A percentile compares a stretch with the other conserved stretches of the same genome.
Conservation (phyloP, 1,140 invertebrate genomes). For the Eriocheir sinensis region DNA sequence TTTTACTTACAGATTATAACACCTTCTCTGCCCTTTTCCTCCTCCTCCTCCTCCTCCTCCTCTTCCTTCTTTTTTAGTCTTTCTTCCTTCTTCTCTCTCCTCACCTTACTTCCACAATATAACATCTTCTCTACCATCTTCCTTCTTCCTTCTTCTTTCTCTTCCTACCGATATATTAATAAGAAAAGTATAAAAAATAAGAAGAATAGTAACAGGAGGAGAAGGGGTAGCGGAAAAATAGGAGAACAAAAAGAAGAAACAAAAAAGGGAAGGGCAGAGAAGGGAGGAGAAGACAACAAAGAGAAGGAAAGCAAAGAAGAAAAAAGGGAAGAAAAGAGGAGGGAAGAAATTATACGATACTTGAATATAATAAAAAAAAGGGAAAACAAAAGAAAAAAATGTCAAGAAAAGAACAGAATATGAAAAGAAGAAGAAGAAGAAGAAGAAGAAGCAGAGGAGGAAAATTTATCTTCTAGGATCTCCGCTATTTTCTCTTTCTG, state of each 20-base stretch:
- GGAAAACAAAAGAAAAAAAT: not conserved
- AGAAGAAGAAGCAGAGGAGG: not conserved
- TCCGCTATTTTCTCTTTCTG: no score
- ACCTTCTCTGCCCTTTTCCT: no score
- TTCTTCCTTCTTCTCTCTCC: no score
- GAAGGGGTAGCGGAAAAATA: not conserved
- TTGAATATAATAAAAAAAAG: not conserved
- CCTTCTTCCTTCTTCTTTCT: no score
- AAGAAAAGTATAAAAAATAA: not conserved
- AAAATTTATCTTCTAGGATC: not conserved
- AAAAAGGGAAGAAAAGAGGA: not conserved
- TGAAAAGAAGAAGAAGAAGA: not conserved
- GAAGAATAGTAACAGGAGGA: not conserved
- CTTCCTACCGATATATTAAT: not conserved
- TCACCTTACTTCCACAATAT: no score
- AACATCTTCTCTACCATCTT: not conserved
- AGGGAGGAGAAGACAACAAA: not conserved
- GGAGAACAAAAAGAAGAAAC: not conserved
- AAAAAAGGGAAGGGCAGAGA: not conserved
- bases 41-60: no score
- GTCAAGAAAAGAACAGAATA: not conserved
- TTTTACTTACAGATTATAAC: no score
- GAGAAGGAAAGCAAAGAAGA: not conserved
- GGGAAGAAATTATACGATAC: not conserved
- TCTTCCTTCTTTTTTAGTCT: no score